These are phyloP conservation scores for Pilophorus perplexus DNA, from an alignment of 2,888 invertebrate genomes.

Conservation along the genomic window DNA sequence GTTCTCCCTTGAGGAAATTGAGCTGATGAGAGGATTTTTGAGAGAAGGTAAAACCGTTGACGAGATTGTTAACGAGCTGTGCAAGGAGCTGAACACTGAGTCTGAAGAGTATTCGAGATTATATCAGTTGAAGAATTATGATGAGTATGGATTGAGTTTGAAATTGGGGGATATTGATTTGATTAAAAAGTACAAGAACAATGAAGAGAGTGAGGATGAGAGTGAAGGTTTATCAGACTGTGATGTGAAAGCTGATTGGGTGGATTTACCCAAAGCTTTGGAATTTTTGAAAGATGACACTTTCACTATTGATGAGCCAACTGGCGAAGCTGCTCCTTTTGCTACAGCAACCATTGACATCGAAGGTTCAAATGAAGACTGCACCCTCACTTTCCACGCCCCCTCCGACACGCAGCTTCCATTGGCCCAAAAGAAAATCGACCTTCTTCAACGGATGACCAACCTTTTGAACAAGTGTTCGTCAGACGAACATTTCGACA, in stretches of 20 bases:
- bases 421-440: conserved; percentile 3
- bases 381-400: not conserved
- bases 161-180: no score
- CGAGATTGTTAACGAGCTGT: conserved; percentile 1
- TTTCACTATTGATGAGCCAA: not conserved
- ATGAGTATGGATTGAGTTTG: no score
- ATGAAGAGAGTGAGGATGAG: no score
- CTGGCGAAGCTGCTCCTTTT: no score
- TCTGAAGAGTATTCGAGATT: not conserved
- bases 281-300: not conserved
- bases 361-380: not conserved
- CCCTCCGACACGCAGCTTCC: not conserved
- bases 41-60: conserved; percentile 2
- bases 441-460: conserved; percentile 12
- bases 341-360: not conserved
- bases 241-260: not conserved
- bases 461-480: conserved; percentile 15
- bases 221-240: not conserved
- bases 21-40: not conserved
- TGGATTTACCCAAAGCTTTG: not conserved
- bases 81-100: not conserved
- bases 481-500: conserved; percentile 22
- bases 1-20: not conserved
- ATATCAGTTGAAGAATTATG: not conserved
- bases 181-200: no score